Conservation (phyloP, 2,888 invertebrate genomes). For the Frankliniella fusca region DNA sequence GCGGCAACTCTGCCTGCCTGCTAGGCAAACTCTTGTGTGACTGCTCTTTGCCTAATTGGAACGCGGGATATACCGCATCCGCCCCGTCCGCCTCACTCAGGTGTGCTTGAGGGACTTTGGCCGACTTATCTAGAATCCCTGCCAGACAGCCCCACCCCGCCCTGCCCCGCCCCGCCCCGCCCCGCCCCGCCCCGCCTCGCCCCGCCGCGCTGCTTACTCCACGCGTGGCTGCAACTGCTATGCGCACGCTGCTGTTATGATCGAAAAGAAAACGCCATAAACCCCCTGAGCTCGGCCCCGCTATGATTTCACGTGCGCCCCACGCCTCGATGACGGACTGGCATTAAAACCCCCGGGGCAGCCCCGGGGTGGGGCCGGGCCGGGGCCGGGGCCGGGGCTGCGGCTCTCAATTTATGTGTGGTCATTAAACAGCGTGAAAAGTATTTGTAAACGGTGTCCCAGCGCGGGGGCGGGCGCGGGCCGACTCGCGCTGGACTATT, state of each 20-base stretch:
- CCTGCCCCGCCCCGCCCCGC: too few species aligned
- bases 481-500: not conserved
- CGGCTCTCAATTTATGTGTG: slow-evolving; percentile 8
- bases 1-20: too few species aligned
- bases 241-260: not conserved
- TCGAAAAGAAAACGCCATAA: not conserved
- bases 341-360: not conserved
- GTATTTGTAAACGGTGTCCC: slow-evolving; percentile 23
- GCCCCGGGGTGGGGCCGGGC: too few species aligned
- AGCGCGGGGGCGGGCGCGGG: not conserved
- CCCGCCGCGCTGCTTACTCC: not conserved
- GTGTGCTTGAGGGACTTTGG: too few species aligned
- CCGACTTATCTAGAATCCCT: too few species aligned
- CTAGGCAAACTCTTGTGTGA: too few species aligned
- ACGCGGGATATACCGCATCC: too few species aligned
- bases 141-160: too few species aligned
- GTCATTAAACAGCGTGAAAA: slow-evolving; percentile 18
- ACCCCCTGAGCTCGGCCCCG: not conserved
- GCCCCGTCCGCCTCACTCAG: too few species aligned
- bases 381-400: not conserved
- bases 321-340: not conserved
- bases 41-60: too few species aligned
- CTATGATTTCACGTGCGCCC: not conserved
- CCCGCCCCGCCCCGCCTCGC: not conserved
- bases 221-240: not conserved